Evolutionary conservation across 2,113 vertebrate species (phyloP).

Genomic region (Pristiophorus japonicus): DNA sequence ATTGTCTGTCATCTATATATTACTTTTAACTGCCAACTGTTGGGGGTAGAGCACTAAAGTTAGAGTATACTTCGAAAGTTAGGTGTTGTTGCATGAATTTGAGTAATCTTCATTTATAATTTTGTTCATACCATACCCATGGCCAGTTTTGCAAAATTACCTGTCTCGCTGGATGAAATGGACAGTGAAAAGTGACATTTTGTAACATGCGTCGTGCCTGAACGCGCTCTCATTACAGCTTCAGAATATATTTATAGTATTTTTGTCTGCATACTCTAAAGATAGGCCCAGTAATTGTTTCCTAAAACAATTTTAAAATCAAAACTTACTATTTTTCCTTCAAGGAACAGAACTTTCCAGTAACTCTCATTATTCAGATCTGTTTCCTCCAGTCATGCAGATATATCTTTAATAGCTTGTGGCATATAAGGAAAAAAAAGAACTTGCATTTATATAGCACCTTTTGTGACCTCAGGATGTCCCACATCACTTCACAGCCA

Average conservation of each 20-base stretch:
- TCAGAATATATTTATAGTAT: background rate
- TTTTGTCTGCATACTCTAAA: background rate
- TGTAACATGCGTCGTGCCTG: no score
- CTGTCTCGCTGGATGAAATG: constrained; percentile 13
- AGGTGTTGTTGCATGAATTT: background rate
- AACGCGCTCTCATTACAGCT: background rate
- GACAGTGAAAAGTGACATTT: background rate
- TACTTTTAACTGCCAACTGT: background rate
- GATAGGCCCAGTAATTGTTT: background rate
- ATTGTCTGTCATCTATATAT: background rate
- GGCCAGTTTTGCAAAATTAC: background rate
- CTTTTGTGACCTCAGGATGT: background rate
- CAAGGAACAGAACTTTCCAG: background rate
- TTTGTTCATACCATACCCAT: background rate
- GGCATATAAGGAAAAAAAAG: background rate
- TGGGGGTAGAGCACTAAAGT: background rate
- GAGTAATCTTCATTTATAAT: background rate
- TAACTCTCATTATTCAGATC: background rate
- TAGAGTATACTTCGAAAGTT: background rate
- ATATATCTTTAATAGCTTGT: background rate
- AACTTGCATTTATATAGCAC: background rate
- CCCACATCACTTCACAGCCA: background rate
- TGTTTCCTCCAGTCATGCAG: background rate
- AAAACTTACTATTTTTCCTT: background rate
- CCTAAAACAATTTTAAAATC: constrained; percentile 8